These are phyloP conservation scores for Meganola albula DNA, from an alignment of 2,888 invertebrate genomes.

Conservation along the genomic window DNA sequence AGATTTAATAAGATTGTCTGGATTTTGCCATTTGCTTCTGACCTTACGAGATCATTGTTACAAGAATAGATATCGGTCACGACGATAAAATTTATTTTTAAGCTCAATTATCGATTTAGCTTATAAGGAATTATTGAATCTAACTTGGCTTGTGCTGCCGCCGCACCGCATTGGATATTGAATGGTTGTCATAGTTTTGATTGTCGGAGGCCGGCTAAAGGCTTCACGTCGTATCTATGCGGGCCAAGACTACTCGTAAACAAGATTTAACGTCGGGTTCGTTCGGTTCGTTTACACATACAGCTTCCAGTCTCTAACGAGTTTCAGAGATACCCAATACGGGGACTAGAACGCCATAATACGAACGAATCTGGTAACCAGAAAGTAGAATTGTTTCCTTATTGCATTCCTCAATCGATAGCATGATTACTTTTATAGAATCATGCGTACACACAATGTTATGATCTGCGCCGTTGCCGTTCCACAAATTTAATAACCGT, in stretches of 20 bases:
- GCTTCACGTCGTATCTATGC: conserved; percentile 51
- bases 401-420: conserved; percentile 33
- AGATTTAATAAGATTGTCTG: conserved; percentile 38
- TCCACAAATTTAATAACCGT: conserved; percentile 24
- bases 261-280: conserved; percentile 71
- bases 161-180: conserved; percentile 33
- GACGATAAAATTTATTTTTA: conserved; percentile 28
- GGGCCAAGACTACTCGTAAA: conserved; percentile 63
- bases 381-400: conserved; percentile 52
- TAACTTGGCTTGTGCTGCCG: no score
- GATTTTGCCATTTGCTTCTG: conserved; percentile 25
- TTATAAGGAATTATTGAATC: conserved; percentile 44
- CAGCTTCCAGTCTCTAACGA: conserved; percentile 67
- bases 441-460: conserved; percentile 11
- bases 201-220: conserved; percentile 56
- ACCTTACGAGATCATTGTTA: conserved; percentile 21
- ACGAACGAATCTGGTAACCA: conserved; percentile 52
- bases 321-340: conserved; percentile 53
- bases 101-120: conserved; percentile 41
- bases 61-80: conserved; percentile 38
- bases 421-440: conserved; percentile 29
- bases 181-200: conserved; percentile 45
- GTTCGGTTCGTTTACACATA: conserved; percentile 72
- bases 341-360: conserved; percentile 60
- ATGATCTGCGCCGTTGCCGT: conserved; percentile 10